A percentile compares a stretch with the other conserved stretches of the same genome.
Conservation (phyloP, 2,113 vertebrate species). For the Corythornis vintsioides region DNA sequence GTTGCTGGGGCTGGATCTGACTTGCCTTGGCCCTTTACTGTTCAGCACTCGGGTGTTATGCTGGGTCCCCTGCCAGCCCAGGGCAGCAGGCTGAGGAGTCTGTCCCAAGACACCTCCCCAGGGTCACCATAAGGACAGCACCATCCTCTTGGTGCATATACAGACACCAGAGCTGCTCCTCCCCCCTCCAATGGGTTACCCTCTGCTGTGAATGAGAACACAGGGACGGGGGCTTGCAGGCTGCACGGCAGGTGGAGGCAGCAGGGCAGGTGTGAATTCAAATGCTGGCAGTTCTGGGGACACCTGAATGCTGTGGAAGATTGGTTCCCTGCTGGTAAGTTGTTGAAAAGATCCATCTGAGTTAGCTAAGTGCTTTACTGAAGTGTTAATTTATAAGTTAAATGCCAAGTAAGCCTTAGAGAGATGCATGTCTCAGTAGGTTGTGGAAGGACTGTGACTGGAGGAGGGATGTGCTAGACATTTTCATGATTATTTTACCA, state of each 20-base stretch:
- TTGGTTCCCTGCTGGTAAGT: background rate
- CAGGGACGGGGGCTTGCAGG: background rate
- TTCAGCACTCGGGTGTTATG: background rate
- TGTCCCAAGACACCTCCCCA: background rate
- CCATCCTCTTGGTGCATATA: background rate
- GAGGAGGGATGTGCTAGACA: background rate
- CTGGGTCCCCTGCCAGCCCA: background rate
- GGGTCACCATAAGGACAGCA: slow-evolving; percentile 32
- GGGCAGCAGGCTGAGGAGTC: background rate
- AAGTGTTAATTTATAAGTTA: background rate
- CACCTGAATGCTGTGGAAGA: background rate
- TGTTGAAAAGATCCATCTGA: background rate
- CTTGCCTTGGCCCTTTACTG: background rate
- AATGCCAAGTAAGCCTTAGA: background rate
- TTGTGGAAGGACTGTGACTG: background rate
- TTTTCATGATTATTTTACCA: slow-evolving; percentile 5
- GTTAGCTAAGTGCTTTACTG: background rate
- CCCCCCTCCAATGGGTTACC: background rate
- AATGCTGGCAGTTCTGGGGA: background rate
- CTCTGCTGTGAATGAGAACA: accelerated
- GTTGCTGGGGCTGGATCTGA: background rate
- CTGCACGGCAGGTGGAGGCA: background rate
- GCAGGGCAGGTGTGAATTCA: background rate
- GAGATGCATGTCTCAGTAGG: background rate
- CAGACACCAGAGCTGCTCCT: background rate